phyloP scores from a whole-genome alignment of 2,888 invertebrate genomes.

The Aporophyla nigra region DNA sequence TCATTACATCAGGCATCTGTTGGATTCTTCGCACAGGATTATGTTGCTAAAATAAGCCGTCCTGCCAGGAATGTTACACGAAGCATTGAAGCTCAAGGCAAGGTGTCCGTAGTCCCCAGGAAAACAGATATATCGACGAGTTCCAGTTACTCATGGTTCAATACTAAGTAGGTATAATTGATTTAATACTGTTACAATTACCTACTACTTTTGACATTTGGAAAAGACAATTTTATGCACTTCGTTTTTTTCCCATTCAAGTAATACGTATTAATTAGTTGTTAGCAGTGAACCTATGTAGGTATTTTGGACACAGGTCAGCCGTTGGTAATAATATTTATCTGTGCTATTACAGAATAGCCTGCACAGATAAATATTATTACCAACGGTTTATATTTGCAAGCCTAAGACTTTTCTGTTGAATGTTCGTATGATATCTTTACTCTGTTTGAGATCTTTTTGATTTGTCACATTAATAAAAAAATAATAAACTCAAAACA shows the following conservation, averaged over 20 bases:
- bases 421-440: not conserved
- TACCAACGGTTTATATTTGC: not conserved
- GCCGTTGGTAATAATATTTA: too few relatives aligned
- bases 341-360: too few relatives aligned
- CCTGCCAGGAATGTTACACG: not conserved
- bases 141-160: not conserved
- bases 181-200: not conserved
- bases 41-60: not conserved
- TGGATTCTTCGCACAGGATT: not conserved
- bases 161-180: not conserved
- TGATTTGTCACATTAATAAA: not conserved
- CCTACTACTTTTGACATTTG: not conserved
- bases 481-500: not conserved
- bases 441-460: not conserved
- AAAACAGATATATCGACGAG: not conserved
- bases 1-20: not conserved
- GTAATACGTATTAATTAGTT: not conserved
- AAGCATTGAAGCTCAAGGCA: not conserved
- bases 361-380: too few relatives aligned
- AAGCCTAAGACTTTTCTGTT: too few relatives aligned
- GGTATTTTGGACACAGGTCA: too few relatives aligned
- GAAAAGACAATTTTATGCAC: not conserved
- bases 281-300: not conserved
- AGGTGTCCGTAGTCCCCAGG: too few relatives aligned
- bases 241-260: not conserved